phyloP scores from a whole-genome alignment of 1,140 invertebrate species.

The Leptopilina boulardi region DNA sequence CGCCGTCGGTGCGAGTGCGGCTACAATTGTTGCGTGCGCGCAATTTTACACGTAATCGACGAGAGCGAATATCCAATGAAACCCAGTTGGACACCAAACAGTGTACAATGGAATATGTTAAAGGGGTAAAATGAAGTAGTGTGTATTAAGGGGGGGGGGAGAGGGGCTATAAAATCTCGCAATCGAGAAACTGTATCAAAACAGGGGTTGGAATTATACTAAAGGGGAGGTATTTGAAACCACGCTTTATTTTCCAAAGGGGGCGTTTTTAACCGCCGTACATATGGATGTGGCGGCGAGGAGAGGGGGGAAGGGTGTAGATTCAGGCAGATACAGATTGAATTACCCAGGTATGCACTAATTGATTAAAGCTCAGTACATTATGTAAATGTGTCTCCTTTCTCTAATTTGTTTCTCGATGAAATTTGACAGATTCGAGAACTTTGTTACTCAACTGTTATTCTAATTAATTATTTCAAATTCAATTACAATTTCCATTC shows the following conservation, averaged over 20 bases:
- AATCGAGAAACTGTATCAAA: conserved; percentile 11
- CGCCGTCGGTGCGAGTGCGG: conserved; percentile 10
- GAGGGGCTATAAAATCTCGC: background rate
- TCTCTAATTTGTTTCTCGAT: conserved; percentile 1
- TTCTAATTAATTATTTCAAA: too few species aligned
- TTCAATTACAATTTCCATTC: too few species aligned
- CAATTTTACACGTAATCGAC: conserved; percentile 30
- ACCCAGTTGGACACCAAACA: background rate
- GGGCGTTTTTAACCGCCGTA: conserved; percentile 25
- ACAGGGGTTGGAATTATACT: conserved; percentile 11
- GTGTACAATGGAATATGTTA: background rate
- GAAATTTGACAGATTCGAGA: background rate
- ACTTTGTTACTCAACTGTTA: background rate
- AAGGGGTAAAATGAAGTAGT: background rate
- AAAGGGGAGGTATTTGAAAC: conserved; percentile 32
- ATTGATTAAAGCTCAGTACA: conserved; percentile 24
- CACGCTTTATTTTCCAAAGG: conserved; percentile 30
- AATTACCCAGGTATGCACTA: conserved; percentile 14
- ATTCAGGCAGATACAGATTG: background rate
- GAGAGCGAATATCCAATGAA: conserved; percentile 3
- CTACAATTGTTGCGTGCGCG: conserved; percentile 6
- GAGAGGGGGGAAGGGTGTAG: background rate
- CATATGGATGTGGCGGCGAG: conserved; percentile 15
- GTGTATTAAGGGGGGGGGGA: background rate
- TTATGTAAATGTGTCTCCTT: conserved; percentile 8